Evolutionary conservation across 2,888 invertebrate species (phyloP).

Genomic region (Diaprepes abbreviatus): DNA sequence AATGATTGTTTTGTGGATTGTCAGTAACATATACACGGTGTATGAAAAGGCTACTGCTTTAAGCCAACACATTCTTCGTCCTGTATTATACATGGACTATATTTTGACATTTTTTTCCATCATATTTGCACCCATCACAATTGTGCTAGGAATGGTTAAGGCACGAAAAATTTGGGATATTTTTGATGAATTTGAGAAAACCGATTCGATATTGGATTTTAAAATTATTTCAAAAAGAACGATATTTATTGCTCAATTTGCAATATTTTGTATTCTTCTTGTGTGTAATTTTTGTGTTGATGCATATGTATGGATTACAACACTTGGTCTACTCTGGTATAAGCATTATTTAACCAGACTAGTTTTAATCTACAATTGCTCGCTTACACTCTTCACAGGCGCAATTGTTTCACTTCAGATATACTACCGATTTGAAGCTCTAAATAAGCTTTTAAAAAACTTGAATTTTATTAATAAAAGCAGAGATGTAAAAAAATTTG

Average conservation of each 20-base stretch:
- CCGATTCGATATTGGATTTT: not conserved
- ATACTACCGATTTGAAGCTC: not conserved
- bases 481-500: not conserved
- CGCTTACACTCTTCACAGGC: not conserved
- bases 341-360: not conserved
- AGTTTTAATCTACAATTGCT: not conserved
- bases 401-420: not conserved
- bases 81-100: too few species aligned
- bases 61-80: too few species aligned
- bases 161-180: slow-evolving; percentile 6
- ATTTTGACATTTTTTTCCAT: too few species aligned
- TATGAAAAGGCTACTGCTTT: not conserved
- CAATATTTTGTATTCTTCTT: not conserved
- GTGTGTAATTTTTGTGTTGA: not conserved
- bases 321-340: not conserved
- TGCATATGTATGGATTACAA: not conserved
- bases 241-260: not conserved
- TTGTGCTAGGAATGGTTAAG: not conserved
- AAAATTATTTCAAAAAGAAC: not conserved
- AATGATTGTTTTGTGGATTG: not conserved
- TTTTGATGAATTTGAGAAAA: not conserved
- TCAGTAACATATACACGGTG: not conserved
- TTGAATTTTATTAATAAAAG: not conserved
- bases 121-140: not conserved
- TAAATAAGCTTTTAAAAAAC: not conserved